Base-by-base conservation (phyloP, 2,888 invertebrate genomes). In the Pollenia griseotomentosa region DNA sequence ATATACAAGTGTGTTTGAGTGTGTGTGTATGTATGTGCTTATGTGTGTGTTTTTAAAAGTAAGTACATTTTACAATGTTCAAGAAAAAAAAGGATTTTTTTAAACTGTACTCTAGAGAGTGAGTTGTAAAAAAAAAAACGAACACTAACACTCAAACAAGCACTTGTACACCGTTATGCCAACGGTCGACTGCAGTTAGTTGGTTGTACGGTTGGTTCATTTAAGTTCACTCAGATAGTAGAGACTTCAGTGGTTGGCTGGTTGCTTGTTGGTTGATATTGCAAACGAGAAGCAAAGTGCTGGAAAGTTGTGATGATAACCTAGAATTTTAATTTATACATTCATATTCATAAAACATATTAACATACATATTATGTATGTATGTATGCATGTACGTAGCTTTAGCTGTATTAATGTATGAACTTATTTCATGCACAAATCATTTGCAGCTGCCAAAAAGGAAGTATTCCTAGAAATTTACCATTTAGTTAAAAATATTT, bases 241-340 rank as follows among this genome's bases (percentile, higher is more conserved):
- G 61, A 63, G 61, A 61, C 23, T 61, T 61, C 6, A 16, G n/a
- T 78, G 63, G 12, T 40, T 63, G 16, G 14, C 11, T 48, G 14
- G 19, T 68, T 12, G 14, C 14, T 48, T 55, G n/a, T 16, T 66
- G 40, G n/a, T n/a, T 61, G 33, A 1, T 44, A 40, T 40, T 46
- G 71, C 71, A 71, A 33, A 33, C 33, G 23, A 55, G 63, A 9
- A 57, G 46, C 53, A 44, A 81, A 81, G 42, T 63, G 63, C 53
- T 86, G 70, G 42, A 75, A 77, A 74, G 74, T 84, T 81, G 84
- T 87, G 78, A 84, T 81, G 87, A 84, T 87, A 87, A 87, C 87
- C 87, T 78, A 87, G 78, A 87, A 87, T 87, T 84, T 70, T 53
- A 53, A 74, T 74, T 74, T 61, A 65, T 77, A 55, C 40, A 79